A percentile compares a stretch with the other conserved stretches of the same genome.
Evolutionary conservation across 92 coral and sea anemone genomes (phyloP).

Genomic region (Meandrina meandrites): DNA sequence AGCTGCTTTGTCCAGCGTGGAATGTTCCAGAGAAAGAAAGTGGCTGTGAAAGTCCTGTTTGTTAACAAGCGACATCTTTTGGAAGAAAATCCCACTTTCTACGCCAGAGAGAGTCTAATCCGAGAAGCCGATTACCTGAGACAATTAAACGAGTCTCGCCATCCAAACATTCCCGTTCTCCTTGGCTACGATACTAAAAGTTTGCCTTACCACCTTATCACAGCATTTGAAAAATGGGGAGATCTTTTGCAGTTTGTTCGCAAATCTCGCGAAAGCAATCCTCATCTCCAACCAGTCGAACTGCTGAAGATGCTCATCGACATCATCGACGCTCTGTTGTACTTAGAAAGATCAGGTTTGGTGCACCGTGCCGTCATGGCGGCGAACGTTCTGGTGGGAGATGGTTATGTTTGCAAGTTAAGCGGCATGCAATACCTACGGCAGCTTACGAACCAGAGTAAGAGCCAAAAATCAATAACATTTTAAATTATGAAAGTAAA

Average conservation of each 20-base stretch:
- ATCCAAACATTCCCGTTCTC: constrained; percentile 30
- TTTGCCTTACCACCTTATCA: constrained; percentile 36
- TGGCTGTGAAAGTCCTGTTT: constrained; percentile 1
- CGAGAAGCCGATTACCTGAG: constrained; percentile 18
- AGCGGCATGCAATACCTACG: constrained; percentile 25
- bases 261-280: neutral
- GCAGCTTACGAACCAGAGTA: constrained; percentile 19
- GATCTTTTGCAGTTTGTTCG: constrained; percentile 27
- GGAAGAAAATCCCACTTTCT: neutral
- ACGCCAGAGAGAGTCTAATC: constrained; percentile 24
- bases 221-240: constrained; percentile 18
- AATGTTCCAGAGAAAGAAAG: constrained; percentile 19
- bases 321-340: constrained; percentile 14
- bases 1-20: constrained; percentile 7
- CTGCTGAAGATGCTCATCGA: constrained; percentile 26
- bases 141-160: neutral
- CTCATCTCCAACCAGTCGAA: neutral
- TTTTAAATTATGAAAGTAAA: neutral
- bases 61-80: constrained; percentile 13
- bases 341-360: neutral
- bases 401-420: constrained; percentile 28
- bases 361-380: constrained; percentile 46
- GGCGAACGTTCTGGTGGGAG: constrained; percentile 36
- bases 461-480: neutral
- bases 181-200: constrained; percentile 26